phyloP scores from a whole-genome alignment of 2,797 vertebrate genomes.

The Botia almorhae region DNA sequence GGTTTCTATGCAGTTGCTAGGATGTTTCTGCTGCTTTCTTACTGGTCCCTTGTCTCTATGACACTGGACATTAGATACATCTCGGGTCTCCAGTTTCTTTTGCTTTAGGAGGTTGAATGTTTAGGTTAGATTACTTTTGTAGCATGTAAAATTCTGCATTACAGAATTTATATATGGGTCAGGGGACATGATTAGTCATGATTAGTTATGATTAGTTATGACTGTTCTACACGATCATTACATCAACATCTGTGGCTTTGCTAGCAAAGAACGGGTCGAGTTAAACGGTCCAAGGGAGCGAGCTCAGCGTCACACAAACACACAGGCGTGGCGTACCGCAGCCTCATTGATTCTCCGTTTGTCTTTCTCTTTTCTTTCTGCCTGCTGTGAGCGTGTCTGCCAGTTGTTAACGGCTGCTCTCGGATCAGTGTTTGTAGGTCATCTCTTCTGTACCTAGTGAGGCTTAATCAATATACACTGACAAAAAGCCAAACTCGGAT shows the following conservation, averaged over 20 bases:
- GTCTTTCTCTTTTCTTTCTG: constrained; percentile 28
- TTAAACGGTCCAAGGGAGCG: constrained; percentile 7
- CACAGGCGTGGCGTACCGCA: constrained; percentile 1
- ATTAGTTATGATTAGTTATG: too few species aligned
- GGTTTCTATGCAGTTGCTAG: too few species aligned
- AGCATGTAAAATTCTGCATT: too few species aligned
- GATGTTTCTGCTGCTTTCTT: too few species aligned
- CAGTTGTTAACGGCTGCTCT: constrained; percentile 40
- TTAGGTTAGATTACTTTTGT: too few species aligned
- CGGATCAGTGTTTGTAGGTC: constrained; percentile 26
- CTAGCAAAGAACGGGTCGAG: constrained; percentile 41
- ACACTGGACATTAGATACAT: too few species aligned
- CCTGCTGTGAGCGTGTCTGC: constrained; percentile 3
- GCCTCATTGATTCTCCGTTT: constrained; percentile 45
- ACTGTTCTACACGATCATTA: background rate
- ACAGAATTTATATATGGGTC: background rate
- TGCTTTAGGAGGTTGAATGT: too few species aligned
- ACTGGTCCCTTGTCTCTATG: background rate
- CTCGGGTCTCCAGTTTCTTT: too few species aligned
- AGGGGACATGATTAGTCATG: background rate
- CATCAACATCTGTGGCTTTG: constrained; percentile 6
- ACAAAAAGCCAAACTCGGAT: constrained; percentile 29
- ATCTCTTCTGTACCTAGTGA: constrained; percentile 30
- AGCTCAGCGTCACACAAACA: constrained; percentile 11
- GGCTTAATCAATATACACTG: constrained; percentile 48